Conservation (phyloP, 2,888 invertebrate genomes). For the Venusia cambrica region DNA sequence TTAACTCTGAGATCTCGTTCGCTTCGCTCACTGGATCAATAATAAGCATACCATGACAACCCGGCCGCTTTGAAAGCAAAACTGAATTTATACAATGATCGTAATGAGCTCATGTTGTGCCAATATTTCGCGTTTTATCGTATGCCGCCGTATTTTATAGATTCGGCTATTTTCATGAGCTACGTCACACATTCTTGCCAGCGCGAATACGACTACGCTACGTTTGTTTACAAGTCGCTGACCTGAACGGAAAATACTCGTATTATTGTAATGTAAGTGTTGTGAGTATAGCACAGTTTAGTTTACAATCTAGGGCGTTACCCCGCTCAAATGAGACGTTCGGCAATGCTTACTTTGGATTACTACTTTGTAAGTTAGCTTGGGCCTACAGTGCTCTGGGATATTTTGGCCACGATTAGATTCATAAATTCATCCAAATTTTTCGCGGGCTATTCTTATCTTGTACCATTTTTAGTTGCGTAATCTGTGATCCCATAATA, state of each 20-base stretch:
- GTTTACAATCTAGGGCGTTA: constrained; percentile 74
- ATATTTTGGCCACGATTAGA: neutral
- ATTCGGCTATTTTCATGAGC: constrained; percentile 32
- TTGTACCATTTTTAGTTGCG: no score
- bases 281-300: constrained; percentile 53
- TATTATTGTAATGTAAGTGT: no score
- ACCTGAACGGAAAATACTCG: constrained; percentile 64
- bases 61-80: no score
- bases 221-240: constrained; percentile 69
- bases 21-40: no score
- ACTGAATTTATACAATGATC: no score
- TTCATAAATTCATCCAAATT: no score
- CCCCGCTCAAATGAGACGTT: constrained; percentile 67
- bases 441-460: no score
- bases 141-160: constrained; percentile 8
- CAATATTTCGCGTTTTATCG: no score
- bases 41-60: no score
- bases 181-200: constrained; percentile 36
- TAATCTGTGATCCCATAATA: no score
- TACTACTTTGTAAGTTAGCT: constrained; percentile 52
- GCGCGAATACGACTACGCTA: constrained; percentile 40
- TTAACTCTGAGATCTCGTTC: no score
- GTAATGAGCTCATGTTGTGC: no score
- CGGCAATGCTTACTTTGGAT: constrained; percentile 60
- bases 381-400: neutral